Conservation (phyloP, 2,113 vertebrate genomes). For the Anguilla japonica region DNA sequence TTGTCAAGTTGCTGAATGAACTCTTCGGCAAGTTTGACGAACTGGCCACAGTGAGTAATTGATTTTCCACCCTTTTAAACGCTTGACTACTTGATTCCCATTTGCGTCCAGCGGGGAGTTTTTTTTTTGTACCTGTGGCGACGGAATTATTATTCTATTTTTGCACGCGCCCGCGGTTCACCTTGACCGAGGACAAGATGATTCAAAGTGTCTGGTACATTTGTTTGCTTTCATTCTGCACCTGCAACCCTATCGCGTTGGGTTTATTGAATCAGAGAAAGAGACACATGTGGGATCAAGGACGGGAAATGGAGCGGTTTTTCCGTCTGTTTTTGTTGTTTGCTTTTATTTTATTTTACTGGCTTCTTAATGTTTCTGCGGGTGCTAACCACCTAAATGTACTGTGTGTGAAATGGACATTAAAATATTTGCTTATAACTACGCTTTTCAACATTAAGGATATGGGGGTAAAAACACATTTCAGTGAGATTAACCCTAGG, state of each 20-base stretch:
- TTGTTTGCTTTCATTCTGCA: slow-evolving; percentile 18
- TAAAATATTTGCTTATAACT: neutral
- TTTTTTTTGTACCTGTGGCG: neutral
- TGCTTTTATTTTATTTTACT: neutral
- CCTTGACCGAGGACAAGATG: neutral
- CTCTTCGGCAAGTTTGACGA: slow-evolving; percentile 98
- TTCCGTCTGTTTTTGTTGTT: neutral
- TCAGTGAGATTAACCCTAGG: neutral
- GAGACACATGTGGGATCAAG: neutral
- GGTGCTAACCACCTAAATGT: neutral
- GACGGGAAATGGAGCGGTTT: neutral
- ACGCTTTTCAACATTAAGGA: neutral
- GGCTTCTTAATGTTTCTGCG: neutral
- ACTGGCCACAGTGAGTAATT: slow-evolving; percentile 88
- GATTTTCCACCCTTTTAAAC: neutral
- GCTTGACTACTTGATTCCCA: neutral
- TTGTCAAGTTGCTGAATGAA: slow-evolving; percentile 96
- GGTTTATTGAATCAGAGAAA: slow-evolving; percentile 6
- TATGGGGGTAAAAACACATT: neutral
- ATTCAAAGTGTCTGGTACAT: neutral
- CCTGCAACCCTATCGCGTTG: slow-evolving; percentile 10
- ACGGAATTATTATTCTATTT: neutral
- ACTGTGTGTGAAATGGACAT: neutral
- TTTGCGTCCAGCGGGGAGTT: slow-evolving; percentile 11
- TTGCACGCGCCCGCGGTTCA: neutral